These are phyloP conservation scores for Eretmochelys imbricata DNA, from an alignment of 2,113 vertebrate genomes.

Conservation along the genomic window DNA sequence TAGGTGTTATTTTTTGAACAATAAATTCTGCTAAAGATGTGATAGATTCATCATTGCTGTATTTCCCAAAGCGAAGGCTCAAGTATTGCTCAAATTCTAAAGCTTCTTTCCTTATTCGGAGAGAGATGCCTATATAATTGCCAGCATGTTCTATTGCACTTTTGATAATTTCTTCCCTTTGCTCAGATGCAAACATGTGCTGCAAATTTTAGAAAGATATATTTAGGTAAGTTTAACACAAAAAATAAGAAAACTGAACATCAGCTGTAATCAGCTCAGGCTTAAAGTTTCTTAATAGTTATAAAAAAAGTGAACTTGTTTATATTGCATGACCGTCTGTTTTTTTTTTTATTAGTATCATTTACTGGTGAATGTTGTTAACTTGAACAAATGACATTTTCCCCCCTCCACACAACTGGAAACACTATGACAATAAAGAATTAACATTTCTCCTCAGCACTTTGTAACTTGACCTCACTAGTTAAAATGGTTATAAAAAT, in stretches of 20 bases:
- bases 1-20: constrained; percentile 95
- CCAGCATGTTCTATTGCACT: constrained; percentile 97
- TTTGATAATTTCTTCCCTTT: constrained; percentile 96
- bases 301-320: background rate
- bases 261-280: background rate
- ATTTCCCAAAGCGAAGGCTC: constrained; percentile 94
- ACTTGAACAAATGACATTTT: background rate
- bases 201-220: constrained; percentile 70
- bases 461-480: background rate
- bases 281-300: background rate
- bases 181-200: constrained; percentile 97
- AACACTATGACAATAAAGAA: background rate
- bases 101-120: constrained; percentile 91
- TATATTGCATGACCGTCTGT: no score
- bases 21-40: constrained; percentile 97
- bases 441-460: background rate
- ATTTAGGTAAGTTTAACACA: background rate
- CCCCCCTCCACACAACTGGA: background rate
- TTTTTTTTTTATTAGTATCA: background rate
- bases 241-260: background rate
- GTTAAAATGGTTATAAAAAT: background rate
- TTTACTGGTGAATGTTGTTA: background rate
- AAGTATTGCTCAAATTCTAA: constrained; percentile 92
- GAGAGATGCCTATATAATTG: constrained; percentile 93
- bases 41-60: constrained; percentile 95